A percentile compares a stretch with the other conserved stretches of the same genome.
phyloP scores from a whole-genome alignment of 53 echinoderm and acorn worm species.

The Arbacia lixula region DNA sequence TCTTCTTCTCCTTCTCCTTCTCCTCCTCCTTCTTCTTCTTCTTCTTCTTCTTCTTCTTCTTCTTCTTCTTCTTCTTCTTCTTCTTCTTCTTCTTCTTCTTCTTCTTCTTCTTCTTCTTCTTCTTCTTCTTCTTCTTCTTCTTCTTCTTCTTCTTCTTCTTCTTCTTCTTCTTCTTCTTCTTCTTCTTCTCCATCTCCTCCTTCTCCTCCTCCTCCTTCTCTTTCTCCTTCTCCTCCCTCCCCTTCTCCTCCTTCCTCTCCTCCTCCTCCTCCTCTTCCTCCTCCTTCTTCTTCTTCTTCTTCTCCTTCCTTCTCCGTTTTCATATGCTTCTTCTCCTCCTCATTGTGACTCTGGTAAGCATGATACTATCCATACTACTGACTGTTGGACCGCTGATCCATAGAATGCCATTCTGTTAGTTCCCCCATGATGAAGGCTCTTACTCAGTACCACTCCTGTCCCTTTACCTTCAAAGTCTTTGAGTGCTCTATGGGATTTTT shows the following conservation, averaged over 20 bases:
- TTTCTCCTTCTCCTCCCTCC: not conserved
- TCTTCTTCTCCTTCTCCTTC: too few relatives aligned
- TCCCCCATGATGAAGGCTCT: too few relatives aligned
- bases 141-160: conserved; percentile 23
- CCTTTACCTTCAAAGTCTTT: too few relatives aligned
- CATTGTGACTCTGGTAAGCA: not conserved
- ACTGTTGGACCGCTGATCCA: too few relatives aligned
- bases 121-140: not conserved
- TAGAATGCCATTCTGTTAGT: too few relatives aligned
- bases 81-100: not conserved
- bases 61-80: too few relatives aligned
- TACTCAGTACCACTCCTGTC: too few relatives aligned
- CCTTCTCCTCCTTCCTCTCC: not conserved
- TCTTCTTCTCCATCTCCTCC: conserved; percentile 1
- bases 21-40: too few relatives aligned
- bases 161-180: conserved; percentile 16
- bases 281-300: not conserved
- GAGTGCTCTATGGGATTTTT: too few relatives aligned
- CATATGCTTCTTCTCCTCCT: conserved; percentile 31
- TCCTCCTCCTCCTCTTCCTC: not conserved
- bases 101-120: conserved; percentile 1
- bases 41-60: too few relatives aligned
- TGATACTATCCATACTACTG: too few relatives aligned
- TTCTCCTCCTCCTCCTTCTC: not conserved
- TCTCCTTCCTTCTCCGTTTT: not conserved